phyloP scores from a whole-genome alignment of 2,888 invertebrate species.

The Philonicus albiceps region DNA sequence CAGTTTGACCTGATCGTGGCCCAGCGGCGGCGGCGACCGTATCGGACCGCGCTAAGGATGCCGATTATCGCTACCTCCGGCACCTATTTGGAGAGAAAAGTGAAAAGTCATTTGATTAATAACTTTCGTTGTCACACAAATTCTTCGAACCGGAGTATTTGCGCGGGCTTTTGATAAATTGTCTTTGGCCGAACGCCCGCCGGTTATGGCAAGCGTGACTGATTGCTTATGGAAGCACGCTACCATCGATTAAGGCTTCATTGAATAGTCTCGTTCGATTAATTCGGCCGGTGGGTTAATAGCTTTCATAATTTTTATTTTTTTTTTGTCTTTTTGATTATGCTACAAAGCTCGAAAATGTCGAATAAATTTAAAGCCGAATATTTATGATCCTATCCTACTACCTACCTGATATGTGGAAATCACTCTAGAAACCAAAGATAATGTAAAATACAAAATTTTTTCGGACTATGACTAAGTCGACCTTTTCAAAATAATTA shows the following conservation, averaged over 20 bases:
- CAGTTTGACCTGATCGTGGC: not conserved
- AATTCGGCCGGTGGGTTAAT: not conserved
- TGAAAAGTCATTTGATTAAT: conserved; percentile 39
- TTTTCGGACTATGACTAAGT: too few relatives aligned
- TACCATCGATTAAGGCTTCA: not conserved
- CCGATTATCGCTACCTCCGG: not conserved
- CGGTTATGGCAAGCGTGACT: not conserved
- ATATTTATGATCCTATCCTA: not conserved
- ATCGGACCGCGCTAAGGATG: not conserved
- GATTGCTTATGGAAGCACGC: not conserved
- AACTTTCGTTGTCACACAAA: conserved; percentile 28
- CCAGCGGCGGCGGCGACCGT: not conserved
- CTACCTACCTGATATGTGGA: not conserved
- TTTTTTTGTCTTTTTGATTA: not conserved
- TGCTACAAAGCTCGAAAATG: not conserved
- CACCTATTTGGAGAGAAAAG: conserved; percentile 1
- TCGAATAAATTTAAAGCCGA: not conserved
- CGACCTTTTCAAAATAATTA: too few relatives aligned
- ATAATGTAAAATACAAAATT: too few relatives aligned
- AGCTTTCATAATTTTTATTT: not conserved
- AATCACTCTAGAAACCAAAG: not conserved
- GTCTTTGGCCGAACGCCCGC: not conserved
- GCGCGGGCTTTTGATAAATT: conserved; percentile 29
- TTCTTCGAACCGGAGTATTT: conserved; percentile 1
- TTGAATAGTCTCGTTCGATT: not conserved